A percentile compares a stretch with the other conserved stretches of the same genome.
Conservation (phyloP, 2,888 invertebrate genomes). For the Aplocera efformata region DNA sequence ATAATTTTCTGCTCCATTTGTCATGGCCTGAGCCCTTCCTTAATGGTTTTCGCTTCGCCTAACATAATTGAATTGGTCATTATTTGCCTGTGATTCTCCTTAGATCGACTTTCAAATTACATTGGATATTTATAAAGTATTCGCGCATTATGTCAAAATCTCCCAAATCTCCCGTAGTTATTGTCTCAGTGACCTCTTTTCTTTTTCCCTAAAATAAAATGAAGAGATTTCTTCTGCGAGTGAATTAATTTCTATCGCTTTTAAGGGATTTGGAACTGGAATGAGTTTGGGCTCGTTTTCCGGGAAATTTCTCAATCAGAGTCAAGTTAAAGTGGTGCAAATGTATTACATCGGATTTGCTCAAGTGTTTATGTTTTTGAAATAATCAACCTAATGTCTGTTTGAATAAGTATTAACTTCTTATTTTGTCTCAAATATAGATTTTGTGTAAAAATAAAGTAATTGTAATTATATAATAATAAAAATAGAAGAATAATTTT, state of each 20-base stretch:
- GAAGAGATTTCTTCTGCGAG: conserved; percentile 9
- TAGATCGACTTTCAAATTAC: conserved; percentile 5
- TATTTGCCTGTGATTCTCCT: not conserved
- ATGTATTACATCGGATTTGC: not conserved
- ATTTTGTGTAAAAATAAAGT: too few relatives aligned
- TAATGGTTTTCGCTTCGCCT: too few relatives aligned
- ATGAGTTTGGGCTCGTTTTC: conserved; percentile 16
- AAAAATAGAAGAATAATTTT: too few relatives aligned
- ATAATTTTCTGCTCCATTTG: too few relatives aligned
- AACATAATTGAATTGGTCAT: conserved; percentile 1
- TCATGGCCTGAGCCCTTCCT: too few relatives aligned
- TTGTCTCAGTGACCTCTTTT: conserved; percentile 15
- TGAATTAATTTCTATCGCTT: conserved; percentile 18
- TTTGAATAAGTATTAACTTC: too few relatives aligned
- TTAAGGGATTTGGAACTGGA: conserved; percentile 18
- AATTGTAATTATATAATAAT: too few relatives aligned
- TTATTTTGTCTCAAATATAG: too few relatives aligned
- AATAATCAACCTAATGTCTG: too few relatives aligned
- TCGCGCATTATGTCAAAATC: conserved; percentile 8
- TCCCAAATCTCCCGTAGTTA: conserved; percentile 5
- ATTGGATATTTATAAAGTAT: not conserved
- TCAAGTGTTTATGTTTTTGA: too few relatives aligned
- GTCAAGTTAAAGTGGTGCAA: conserved; percentile 7
- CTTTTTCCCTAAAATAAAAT: conserved; percentile 10
- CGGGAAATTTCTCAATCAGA: conserved; percentile 10